Conservation (phyloP, 2,888 invertebrate genomes). For the Melikaiella ostensackeni region DNA sequence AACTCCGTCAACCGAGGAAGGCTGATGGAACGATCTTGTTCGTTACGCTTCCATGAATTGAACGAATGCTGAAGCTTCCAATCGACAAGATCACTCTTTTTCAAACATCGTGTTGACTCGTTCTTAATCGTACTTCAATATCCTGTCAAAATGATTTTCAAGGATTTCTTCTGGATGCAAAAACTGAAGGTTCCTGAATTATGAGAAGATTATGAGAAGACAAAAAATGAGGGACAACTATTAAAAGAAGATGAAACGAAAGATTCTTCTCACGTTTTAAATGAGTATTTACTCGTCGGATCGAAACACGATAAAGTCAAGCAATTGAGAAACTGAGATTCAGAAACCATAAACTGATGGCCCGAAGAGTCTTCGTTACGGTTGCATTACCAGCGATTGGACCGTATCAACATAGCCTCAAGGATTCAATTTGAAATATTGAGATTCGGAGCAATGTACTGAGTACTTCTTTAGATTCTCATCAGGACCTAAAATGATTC, state of each 20-base stretch:
- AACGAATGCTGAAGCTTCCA: constrained; percentile 24
- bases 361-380: not conserved
- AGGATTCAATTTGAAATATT: constrained; percentile 14
- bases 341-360: constrained; percentile 30
- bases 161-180: not conserved
- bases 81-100: constrained; percentile 18
- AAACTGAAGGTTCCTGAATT: not conserved
- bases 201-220: not conserved
- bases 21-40: constrained; percentile 21
- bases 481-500: too few species aligned
- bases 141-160: not conserved
- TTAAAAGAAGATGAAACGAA: not conserved
- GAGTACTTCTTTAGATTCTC: too few species aligned
- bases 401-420: not conserved
- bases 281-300: constrained; percentile 8
- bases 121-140: not conserved
- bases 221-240: not conserved
- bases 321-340: constrained; percentile 25
- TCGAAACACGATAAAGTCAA: constrained; percentile 29
- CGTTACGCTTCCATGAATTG: constrained; percentile 38
- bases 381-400: constrained; percentile 17
- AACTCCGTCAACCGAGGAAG: constrained; percentile 33
- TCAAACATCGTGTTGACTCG: not conserved
- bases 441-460: not conserved
- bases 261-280: constrained; percentile 7